Evolutionary conservation across 2,888 invertebrate genomes (phyloP).

Genomic region (Anthophora plumipes): DNA sequence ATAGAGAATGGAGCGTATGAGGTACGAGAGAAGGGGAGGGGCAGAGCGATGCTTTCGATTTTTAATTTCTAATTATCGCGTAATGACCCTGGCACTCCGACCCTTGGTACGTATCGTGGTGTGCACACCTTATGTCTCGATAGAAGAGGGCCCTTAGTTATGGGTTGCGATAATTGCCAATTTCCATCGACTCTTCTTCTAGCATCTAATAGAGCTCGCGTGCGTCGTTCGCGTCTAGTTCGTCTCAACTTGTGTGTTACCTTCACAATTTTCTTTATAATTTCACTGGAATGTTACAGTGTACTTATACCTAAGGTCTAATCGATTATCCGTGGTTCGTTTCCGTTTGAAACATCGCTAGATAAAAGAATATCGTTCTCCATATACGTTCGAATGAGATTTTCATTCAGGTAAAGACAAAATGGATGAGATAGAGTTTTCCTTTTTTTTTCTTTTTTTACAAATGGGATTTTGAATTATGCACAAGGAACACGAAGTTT

Average conservation of each 20-base stretch:
- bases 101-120: constrained; percentile 62
- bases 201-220: constrained; percentile 59
- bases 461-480: neutral
- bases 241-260: constrained; percentile 12
- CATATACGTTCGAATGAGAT: neutral
- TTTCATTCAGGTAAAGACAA: neutral
- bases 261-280: constrained; percentile 8
- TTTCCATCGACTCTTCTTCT: constrained; percentile 76
- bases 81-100: constrained; percentile 74
- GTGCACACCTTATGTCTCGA: constrained; percentile 76
- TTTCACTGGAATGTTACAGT: neutral
- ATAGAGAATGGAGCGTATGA: constrained; percentile 13
- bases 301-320: neutral
- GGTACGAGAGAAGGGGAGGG: constrained; percentile 10
- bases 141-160: constrained; percentile 75
- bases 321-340: neutral
- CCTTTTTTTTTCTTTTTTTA: too few species aligned
- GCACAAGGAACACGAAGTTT: neutral
- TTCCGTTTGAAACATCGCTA: neutral
- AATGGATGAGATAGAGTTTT: neutral
- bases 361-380: neutral
- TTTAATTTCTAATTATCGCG: constrained; percentile 80
- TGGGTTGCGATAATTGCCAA: constrained; percentile 82
- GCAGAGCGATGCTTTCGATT: constrained; percentile 66
- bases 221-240: constrained; percentile 36